Evolutionary conservation across 2,113 vertebrate species (phyloP).

Genomic region (Chamaetylas fuelleborni): DNA sequence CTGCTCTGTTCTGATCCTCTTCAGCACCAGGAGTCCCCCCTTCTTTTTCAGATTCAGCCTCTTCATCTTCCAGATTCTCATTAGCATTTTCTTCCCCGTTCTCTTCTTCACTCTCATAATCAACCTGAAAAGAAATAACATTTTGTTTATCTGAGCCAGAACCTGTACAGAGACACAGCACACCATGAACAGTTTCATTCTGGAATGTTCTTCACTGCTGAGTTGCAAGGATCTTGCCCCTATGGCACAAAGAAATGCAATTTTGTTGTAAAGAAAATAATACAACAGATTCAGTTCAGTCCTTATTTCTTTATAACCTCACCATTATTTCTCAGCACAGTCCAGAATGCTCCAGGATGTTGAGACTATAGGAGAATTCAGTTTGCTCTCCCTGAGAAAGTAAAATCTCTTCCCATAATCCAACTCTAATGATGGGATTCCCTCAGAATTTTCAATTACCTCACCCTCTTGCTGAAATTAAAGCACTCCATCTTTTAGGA

Average conservation of each 20-base stretch:
- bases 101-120: conserved; percentile 93
- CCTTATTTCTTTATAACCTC: background rate
- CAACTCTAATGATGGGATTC: background rate
- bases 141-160: background rate
- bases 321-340: background rate
- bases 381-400: background rate
- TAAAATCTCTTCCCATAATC: background rate
- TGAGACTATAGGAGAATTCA: background rate
- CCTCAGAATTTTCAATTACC: background rate
- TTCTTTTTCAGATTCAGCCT: background rate
- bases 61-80: conserved; percentile 53
- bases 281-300: background rate
- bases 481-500: background rate
- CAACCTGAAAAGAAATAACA: conserved; percentile 75
- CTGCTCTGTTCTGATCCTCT: background rate
- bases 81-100: conserved; percentile 13
- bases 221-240: background rate
- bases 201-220: background rate
- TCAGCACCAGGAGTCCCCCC: background rate
- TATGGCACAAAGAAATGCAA: background rate
- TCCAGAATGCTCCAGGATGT: background rate
- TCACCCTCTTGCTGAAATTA: background rate
- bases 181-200: background rate
- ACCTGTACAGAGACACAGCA: background rate
- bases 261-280: background rate